Base-by-base conservation (phyloP, 2,888 invertebrate species). In the Aphodius sticticus region DNA sequence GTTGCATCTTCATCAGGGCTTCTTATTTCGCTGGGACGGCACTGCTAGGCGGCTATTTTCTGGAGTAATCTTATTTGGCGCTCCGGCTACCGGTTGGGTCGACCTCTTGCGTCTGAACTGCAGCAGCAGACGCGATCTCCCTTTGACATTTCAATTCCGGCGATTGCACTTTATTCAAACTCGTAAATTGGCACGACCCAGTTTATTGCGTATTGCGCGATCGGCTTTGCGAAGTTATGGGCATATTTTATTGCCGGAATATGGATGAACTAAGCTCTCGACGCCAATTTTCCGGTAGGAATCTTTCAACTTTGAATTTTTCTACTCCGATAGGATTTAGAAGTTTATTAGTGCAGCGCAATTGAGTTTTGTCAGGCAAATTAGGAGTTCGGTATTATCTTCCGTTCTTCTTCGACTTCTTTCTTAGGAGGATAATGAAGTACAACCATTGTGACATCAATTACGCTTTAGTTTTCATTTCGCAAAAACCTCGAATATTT, bases 71-170 rank as follows among this genome's bases (percentile, higher is more conserved):
- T 53, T 53, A 53, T 53, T 53, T 53, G 53, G 6, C 12, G 53
- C 53, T 53, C 53, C 53, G 53, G 53, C 53, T 53, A 53, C 9
- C 53, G 53, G 53, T 12, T 7, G 12, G 9, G 53, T 6, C 53
- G 53, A 53, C 53, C 53, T 53, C 53, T 53, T 53, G 12, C 53
- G 53, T 7, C 53, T 9, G 53, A 7, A 53, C 53, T 53, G 53
- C 53, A 53, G 26, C 26, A 26, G 26, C 53, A 53, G 9, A 53
- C 53, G 9, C 53, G 53, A 53, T 53, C 53, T 53, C 53, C 9
- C 53, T 53, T 53, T 53, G 53, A 53, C 53, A 53, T 53, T 53
- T 53, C 53, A 53, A 53, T 53, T 53, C 53, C 53, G 53, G 53
- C 53, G 53, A 53, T 53, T 53, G 53, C 53, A 53, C 53, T 53